These are phyloP conservation scores for Bombus confusus DNA, from an alignment of 1,140 invertebrate genomes.

Conservation along the genomic window DNA sequence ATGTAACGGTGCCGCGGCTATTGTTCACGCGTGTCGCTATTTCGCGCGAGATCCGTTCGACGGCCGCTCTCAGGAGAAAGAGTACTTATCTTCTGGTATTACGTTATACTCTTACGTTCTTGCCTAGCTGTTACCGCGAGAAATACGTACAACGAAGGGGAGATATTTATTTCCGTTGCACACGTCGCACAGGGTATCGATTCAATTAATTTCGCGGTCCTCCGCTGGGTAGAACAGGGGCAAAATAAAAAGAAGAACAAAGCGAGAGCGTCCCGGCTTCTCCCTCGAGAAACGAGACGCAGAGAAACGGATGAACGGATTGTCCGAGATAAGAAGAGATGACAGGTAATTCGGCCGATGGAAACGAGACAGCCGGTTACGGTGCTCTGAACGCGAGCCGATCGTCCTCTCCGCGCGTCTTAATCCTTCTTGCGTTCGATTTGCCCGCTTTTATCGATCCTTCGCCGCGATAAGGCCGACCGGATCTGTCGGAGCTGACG, in stretches of 20 bases:
- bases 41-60: background rate
- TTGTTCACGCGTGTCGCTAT: constrained; percentile 55
- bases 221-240: background rate
- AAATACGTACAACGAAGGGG: background rate
- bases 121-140: too few species aligned
- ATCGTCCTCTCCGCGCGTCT: constrained; percentile 23
- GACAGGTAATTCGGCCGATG: constrained; percentile 73
- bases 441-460: constrained; percentile 32
- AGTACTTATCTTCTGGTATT: background rate
- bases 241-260: constrained; percentile 24
- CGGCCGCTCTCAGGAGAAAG: background rate
- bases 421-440: constrained; percentile 31
- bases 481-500: background rate
- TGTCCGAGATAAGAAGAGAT: constrained; percentile 75
- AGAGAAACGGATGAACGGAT: constrained; percentile 73
- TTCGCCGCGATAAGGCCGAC: background rate
- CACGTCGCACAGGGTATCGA: constrained; percentile 11
- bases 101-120: background rate
- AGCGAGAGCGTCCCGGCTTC: constrained; percentile 41
- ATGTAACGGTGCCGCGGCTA: constrained; percentile 62
- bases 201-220: constrained; percentile 42
- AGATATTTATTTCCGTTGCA: background rate
- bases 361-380: constrained; percentile 48
- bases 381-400: constrained; percentile 13
- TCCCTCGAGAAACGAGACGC: constrained; percentile 19